These are phyloP conservation scores for Delphinapterus leucas DNA, from an alignment of 2,113 vertebrate species.

Conservation along the genomic window DNA sequence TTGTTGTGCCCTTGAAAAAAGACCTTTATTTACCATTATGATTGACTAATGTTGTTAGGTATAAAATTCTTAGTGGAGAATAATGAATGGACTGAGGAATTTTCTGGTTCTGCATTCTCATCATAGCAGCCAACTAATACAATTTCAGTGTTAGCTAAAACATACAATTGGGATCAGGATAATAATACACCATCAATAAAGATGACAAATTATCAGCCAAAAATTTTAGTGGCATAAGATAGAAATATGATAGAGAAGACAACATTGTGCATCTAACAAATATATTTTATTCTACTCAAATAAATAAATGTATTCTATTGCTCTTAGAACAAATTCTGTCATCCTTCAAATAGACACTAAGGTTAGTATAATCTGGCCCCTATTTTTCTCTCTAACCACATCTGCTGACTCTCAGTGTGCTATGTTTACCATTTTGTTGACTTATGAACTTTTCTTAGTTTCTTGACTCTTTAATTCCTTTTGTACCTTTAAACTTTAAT, in stretches of 20 bases:
- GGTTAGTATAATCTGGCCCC: neutral
- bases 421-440: neutral
- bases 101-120: neutral
- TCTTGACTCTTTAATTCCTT: neutral
- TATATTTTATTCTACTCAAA: neutral
- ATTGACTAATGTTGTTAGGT: neutral
- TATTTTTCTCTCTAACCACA: neutral
- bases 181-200: neutral
- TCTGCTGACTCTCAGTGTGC: neutral
- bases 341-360: neutral
- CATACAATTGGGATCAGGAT: neutral
- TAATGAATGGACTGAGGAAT: neutral
- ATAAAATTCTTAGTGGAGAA: neutral
- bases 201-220: neutral
- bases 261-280: neutral
- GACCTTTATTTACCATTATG: neutral
- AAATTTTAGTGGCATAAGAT: neutral
- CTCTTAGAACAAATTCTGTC: neutral
- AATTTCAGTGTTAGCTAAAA: neutral
- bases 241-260: neutral
- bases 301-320: neutral
- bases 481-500: neutral
- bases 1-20: neutral
- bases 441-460: neutral
- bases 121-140: neutral